These are phyloP conservation scores for Troides helena DNA, from an alignment of 2,888 invertebrate species.

Conservation along the genomic window DNA sequence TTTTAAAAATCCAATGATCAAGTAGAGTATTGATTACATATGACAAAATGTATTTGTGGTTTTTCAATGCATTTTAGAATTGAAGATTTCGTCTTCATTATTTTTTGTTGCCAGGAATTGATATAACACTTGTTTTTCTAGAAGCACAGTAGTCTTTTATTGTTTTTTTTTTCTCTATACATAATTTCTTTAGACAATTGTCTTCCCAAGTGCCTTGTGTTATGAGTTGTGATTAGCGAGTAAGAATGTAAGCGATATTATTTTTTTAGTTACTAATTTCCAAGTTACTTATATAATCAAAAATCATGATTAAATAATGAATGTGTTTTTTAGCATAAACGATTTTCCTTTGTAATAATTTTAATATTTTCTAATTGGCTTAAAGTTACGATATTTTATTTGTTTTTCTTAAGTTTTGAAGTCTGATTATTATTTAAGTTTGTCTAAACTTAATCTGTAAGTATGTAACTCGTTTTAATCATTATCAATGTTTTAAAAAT, in stretches of 20 bases:
- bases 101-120: no score
- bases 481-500: background rate
- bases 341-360: background rate
- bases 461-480: background rate
- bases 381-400: background rate
- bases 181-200: background rate
- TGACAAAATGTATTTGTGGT: no score
- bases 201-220: slow-evolving; percentile 30
- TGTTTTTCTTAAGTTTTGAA: slow-evolving; percentile 2
- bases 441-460: background rate
- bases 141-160: no score
- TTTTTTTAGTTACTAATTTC: background rate
- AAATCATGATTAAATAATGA: background rate
- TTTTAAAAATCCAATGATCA: no score
- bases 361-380: background rate
- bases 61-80: no score
- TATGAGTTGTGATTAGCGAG: slow-evolving; percentile 24
- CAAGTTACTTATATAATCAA: background rate
- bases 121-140: no score
- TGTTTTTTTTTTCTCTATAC: background rate
- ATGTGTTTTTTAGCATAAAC: background rate
- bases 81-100: no score
- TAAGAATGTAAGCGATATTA: slow-evolving; percentile 21
- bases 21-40: no score
- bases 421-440: background rate